Evolutionary conservation across 2,888 invertebrate species (phyloP).

Genomic region (Brachylomia viminalis): DNA sequence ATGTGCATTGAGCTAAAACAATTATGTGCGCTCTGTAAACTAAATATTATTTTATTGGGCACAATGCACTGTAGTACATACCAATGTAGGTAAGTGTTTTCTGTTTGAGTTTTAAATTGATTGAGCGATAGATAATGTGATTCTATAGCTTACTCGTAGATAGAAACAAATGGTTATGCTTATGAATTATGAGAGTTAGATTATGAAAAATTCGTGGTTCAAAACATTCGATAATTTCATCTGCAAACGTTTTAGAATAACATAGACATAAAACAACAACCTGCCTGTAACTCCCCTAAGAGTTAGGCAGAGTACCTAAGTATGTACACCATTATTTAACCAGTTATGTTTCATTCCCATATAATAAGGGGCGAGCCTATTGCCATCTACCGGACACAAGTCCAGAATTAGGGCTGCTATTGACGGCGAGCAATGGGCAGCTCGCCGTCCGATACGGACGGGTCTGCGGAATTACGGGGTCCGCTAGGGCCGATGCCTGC

Average conservation of each 20-base stretch:
- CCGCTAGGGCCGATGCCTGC: too few species aligned
- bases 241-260: neutral
- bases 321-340: neutral
- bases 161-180: too few species aligned
- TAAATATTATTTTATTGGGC: constrained; percentile 15
- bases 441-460: too few species aligned
- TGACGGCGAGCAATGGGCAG: too few species aligned
- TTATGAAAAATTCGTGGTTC: neutral
- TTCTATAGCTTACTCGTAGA: too few species aligned
- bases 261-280: neutral
- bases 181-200: neutral
- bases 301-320: neutral
- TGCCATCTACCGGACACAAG: neutral
- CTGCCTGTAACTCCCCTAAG: neutral
- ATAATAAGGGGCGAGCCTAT: neutral
- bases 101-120: neutral
- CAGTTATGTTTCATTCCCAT: neutral
- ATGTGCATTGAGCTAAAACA: constrained; percentile 7
- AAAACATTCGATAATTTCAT: neutral
- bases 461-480: too few species aligned
- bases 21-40: neutral
- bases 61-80: neutral
- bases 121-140: neutral
- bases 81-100: neutral
- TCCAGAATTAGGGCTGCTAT: neutral